These are phyloP conservation scores for Mellilla xanthometata DNA, from an alignment of 2,888 invertebrate genomes.

Conservation along the genomic window DNA sequence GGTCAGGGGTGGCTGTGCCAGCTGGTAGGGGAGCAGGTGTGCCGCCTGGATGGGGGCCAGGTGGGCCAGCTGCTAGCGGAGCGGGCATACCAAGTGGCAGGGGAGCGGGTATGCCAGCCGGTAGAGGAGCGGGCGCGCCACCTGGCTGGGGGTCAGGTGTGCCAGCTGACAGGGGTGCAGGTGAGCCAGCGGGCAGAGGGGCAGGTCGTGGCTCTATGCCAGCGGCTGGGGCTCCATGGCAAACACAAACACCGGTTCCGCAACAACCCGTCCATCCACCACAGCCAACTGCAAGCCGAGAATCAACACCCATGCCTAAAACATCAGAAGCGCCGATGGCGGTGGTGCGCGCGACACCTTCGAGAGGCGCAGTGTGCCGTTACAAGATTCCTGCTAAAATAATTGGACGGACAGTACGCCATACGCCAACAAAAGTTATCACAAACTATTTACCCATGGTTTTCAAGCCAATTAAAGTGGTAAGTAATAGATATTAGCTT, in stretches of 20 bases:
- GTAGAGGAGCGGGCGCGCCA: no score
- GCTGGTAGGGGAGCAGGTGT: no score
- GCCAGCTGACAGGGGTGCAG: no score
- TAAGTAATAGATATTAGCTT: conserved; percentile 43
- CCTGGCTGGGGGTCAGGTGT: neutral
- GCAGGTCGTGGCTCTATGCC: neutral
- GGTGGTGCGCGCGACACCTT: neutral
- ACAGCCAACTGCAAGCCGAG: neutral
- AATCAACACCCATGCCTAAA: neutral
- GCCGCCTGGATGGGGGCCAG: neutral
- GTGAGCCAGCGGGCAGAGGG: neutral
- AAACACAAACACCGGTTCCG: neutral
- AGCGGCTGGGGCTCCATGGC: neutral
- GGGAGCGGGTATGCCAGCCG: neutral
- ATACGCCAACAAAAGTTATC: conserved; percentile 57
- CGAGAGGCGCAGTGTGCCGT: conserved; percentile 30
- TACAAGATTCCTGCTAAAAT: conserved; percentile 57
- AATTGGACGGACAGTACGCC: conserved; percentile 54
- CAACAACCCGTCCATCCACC: neutral
- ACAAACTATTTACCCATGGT: conserved; percentile 86
- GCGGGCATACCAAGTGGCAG: neutral
- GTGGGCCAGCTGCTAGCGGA: no score
- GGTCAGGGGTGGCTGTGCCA: neutral
- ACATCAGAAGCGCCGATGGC: neutral
- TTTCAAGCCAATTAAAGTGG: conserved; percentile 68